Evolutionary conservation across 2,888 invertebrate genomes (phyloP), one percentile per base, ranked within the genome.

Genomic region (Luperina nickerlii): DNA sequence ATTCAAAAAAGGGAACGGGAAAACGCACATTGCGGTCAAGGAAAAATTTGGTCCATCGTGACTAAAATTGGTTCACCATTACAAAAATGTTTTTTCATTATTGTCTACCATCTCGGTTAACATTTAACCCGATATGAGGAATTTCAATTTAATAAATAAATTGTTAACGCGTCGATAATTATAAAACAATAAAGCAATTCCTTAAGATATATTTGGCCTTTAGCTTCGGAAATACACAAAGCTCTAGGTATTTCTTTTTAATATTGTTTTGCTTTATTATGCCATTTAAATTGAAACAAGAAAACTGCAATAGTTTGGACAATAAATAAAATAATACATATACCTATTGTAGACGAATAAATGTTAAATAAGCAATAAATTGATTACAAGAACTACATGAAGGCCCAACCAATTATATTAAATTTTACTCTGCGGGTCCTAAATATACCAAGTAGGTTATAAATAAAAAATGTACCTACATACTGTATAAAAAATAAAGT

Each of bases 401-500:
- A 32, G 51, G 18, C 48, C 27, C 27, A 45, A 65, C 45, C 78
- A 67, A 63, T 73, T 63, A 73, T 51, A 73, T 82, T 62, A 70
- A 62, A 73, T 60, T 71, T 71, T 24, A 24, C 11, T 51, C 1
- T 51, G 66, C 9, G 48, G 62, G 45, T 66, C 74, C 62, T 73
- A 51, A 72, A 86, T 68, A 75, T 72, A 54, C 24, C 24, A 65
- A 65, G 54, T 20, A 38, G 65, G 66, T 66, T 38, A 60, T 73
- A 80, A 84, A 80, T 60, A 70, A 74, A 72, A 74, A 66, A 72
- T 63, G 62, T 72, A 76, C 62, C 76, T 79, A 86, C 76, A 70
- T 69, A 51, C 42, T 68, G 42, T 74, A 74, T 81, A 57, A 82
- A 87, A 84, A 88, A 82, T 85, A 85, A 85, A 81, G 60, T 81